Evolutionary conservation across 2,797 vertebrate genomes (phyloP).

Genomic region (Triplophysa yarkandensis): DNA sequence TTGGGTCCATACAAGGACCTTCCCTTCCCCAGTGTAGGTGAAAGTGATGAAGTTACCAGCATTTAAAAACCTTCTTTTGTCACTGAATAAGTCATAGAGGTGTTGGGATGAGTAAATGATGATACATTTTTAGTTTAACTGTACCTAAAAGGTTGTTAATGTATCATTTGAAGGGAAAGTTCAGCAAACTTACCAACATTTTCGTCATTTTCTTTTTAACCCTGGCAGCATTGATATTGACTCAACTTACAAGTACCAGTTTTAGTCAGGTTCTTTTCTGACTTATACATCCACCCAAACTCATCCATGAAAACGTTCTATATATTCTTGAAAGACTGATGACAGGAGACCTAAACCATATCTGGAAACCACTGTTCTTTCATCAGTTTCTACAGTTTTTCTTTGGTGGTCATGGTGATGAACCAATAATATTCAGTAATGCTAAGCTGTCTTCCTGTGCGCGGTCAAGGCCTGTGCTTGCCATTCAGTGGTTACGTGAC

Average conservation of each 20-base stretch:
- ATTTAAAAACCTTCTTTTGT: no score
- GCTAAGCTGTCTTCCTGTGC: conserved; percentile 69
- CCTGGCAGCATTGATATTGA: background rate
- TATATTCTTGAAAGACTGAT: background rate
- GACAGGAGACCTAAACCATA: background rate
- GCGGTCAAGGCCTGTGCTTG: conserved; percentile 49
- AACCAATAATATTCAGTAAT: conserved; percentile 64
- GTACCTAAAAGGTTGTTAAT: no score
- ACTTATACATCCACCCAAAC: background rate
- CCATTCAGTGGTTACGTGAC: conserved; percentile 67
- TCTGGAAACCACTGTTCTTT: background rate
- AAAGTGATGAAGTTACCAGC: no score
- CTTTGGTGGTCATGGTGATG: conserved; percentile 48
- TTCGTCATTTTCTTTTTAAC: background rate
- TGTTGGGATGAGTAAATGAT: no score
- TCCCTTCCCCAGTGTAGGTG: no score
- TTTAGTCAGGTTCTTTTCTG: background rate
- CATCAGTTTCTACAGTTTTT: conserved; percentile 31
- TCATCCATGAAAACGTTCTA: background rate
- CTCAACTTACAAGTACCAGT: background rate
- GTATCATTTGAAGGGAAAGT: background rate
- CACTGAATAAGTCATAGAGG: no score
- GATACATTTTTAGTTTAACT: no score
- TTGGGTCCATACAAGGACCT: no score
- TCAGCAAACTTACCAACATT: background rate